phyloP scores from a whole-genome alignment of 2,113 vertebrate genomes.

The Oreochromis aureus region DNA sequence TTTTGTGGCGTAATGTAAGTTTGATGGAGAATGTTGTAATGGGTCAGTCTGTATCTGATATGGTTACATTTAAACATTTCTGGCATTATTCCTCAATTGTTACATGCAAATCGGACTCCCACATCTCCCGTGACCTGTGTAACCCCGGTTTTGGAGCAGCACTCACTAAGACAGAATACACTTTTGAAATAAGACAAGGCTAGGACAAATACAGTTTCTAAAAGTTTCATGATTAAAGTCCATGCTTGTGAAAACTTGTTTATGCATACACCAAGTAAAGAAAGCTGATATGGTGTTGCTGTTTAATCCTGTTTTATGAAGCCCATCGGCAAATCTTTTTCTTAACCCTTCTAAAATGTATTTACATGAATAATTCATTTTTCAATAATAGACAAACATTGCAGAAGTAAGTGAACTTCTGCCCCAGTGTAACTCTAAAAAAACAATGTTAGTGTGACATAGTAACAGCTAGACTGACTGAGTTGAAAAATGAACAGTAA shows the following conservation, averaged over 20 bases:
- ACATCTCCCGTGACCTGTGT: rapidly evolving
- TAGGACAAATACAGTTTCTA: background rate
- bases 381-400: background rate
- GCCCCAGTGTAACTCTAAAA: background rate
- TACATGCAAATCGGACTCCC: background rate
- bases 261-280: background rate
- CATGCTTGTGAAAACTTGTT: background rate
- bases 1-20: background rate
- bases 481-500: background rate
- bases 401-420: background rate
- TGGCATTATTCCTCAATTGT: background rate
- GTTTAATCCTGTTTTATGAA: background rate
- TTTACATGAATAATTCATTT: background rate
- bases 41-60: background rate
- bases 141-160: background rate
- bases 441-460: background rate
- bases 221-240: background rate
- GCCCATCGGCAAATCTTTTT: background rate
- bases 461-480: background rate
- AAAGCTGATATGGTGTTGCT: background rate
- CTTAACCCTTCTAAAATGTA: background rate
- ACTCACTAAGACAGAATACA: background rate
- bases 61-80: background rate
- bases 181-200: background rate
- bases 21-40: background rate